phyloP scores from a whole-genome alignment of 2,113 vertebrate genomes.

The Pollachius pollachius region DNA sequence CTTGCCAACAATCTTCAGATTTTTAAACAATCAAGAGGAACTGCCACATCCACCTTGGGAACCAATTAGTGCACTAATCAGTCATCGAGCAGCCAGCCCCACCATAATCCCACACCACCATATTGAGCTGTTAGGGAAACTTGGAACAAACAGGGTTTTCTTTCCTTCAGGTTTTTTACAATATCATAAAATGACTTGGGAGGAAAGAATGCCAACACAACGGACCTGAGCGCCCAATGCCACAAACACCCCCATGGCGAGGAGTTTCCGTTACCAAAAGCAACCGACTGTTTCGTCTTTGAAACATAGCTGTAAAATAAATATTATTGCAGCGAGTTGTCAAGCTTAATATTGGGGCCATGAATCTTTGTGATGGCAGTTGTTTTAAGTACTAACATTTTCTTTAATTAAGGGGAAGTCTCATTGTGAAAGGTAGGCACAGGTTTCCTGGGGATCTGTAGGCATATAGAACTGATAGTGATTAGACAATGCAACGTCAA shows the following conservation, averaged over 20 bases:
- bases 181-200: conserved; percentile 18
- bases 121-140: conserved; percentile 22
- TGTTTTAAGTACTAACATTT: not conserved
- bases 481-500: too few species aligned
- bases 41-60: conserved; percentile 40
- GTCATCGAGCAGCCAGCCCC: conserved; percentile 29
- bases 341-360: conserved; percentile 15
- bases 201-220: conserved; percentile 16
- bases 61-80: conserved; percentile 36
- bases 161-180: conserved; percentile 11
- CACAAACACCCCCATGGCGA: not conserved
- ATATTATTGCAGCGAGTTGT: conserved; percentile 10
- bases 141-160: conserved; percentile 5
- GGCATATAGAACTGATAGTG: too few species aligned
- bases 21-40: conserved; percentile 48
- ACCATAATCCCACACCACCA: not conserved
- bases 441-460: too few species aligned
- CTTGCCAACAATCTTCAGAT: conserved; percentile 45
- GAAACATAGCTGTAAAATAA: conserved; percentile 7
- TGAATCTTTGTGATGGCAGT: conserved; percentile 30
- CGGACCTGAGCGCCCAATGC: not conserved
- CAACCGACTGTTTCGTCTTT: not conserved
- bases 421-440: too few species aligned
- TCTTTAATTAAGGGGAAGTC: too few species aligned
- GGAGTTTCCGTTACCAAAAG: conserved; percentile 9